A percentile compares a stretch with the other conserved stretches of the same genome.
Evolutionary conservation across 2,888 invertebrate species (phyloP).

Genomic region (Calliscelio sp.): DNA sequence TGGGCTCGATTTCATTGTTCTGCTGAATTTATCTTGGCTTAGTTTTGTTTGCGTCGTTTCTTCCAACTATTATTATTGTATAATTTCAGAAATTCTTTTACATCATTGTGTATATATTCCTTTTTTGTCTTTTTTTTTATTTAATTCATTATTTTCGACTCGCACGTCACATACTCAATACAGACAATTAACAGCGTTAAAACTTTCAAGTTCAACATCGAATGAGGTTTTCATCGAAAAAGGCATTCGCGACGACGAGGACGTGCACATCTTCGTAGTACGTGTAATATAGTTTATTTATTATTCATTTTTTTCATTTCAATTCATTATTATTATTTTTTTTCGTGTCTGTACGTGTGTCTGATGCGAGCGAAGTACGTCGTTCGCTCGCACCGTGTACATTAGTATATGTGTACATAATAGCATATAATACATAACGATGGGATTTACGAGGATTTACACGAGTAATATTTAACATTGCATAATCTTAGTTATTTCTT

Average conservation of each 20-base stretch:
- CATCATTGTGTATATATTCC: neutral
- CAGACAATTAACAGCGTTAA: constrained; percentile 84
- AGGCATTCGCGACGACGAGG: constrained; percentile 83
- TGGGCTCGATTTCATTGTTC: constrained; percentile 30
- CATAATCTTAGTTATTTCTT: constrained; percentile 81
- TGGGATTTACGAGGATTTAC: constrained; percentile 82
- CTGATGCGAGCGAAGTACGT: constrained; percentile 69
- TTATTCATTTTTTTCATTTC: constrained; percentile 22
- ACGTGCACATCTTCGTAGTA: constrained; percentile 78
- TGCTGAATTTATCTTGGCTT: constrained; percentile 37
- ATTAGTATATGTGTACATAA: constrained; percentile 74
- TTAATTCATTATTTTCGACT: constrained; percentile 53
- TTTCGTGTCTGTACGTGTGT: constrained; percentile 70
- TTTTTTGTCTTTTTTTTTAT: constrained; percentile 8
- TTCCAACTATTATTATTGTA: constrained; percentile 24
- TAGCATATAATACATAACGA: constrained; percentile 81
- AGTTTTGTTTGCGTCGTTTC: neutral
- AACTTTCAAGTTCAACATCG: constrained; percentile 85
- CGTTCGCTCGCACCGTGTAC: constrained; percentile 64
- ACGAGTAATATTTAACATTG: constrained; percentile 83
- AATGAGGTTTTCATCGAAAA: constrained; percentile 83
- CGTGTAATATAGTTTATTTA: constrained; percentile 52
- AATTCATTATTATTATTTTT: constrained; percentile 24
- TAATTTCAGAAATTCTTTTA: too few relatives aligned
- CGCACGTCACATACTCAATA: constrained; percentile 75